phyloP scores from a whole-genome alignment of 2,888 invertebrate species.

The Sphinx pinastri region DNA sequence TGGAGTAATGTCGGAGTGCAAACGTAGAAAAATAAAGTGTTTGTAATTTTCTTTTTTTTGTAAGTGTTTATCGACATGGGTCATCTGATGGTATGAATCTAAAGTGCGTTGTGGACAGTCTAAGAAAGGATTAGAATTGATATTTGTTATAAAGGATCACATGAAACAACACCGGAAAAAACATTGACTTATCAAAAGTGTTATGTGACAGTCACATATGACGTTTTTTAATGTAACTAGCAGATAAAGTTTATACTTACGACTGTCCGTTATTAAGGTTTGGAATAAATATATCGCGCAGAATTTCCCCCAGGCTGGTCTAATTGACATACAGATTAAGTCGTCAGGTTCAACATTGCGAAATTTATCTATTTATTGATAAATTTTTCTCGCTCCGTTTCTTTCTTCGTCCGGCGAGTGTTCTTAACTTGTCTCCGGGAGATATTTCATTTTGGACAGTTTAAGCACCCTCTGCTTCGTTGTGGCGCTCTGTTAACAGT shows the following conservation, averaged over 20 bases:
- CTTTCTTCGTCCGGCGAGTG: constrained; percentile 39
- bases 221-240: too few species aligned
- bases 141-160: too few species aligned
- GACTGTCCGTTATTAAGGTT: not conserved
- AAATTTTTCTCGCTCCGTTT: constrained; percentile 48
- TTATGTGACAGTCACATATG: too few species aligned
- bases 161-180: too few species aligned
- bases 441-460: constrained; percentile 67
- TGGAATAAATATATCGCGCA: not conserved
- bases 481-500: constrained; percentile 41
- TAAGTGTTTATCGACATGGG: too few species aligned
- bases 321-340: constrained; percentile 35
- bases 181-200: too few species aligned
- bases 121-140: too few species aligned
- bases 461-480: constrained; percentile 45
- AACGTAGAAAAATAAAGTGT: too few species aligned
- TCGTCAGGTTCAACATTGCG: constrained; percentile 39
- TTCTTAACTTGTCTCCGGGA: constrained; percentile 64
- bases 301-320: not conserved
- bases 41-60: too few species aligned
- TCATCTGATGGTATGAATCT: too few species aligned
- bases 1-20: not conserved
- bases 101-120: too few species aligned
- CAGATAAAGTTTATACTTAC: not conserved
- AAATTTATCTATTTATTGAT: constrained; percentile 46